These are phyloP conservation scores for Agrochola lota DNA, from an alignment of 2,888 invertebrate genomes.

Conservation along the genomic window DNA sequence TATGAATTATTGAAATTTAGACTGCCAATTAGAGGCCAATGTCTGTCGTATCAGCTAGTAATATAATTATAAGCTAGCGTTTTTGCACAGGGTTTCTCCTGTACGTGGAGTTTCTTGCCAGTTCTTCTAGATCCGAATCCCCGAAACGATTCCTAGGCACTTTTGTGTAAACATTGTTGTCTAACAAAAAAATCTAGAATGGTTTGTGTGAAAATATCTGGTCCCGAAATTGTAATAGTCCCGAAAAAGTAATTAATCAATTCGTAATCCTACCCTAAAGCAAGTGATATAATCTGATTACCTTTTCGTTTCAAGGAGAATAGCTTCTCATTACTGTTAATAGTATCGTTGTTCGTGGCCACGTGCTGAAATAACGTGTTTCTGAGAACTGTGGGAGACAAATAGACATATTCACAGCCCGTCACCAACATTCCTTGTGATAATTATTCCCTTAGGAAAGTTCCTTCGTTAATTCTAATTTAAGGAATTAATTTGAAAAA, in stretches of 20 bases:
- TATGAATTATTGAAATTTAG: no score
- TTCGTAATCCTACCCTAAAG: conserved; percentile 1
- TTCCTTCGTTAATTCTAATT: not conserved
- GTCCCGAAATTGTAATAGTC: not conserved
- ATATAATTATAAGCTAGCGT: not conserved
- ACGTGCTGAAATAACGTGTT: conserved; percentile 39
- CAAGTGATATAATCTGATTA: conserved; percentile 3
- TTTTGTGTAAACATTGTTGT: not conserved
- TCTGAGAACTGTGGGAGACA: conserved; percentile 1
- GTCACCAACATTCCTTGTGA: conserved; percentile 14
- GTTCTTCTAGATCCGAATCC: not conserved
- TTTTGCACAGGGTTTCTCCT: not conserved
- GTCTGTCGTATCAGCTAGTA: not conserved
- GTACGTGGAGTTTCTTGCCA: not conserved
- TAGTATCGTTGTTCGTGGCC: not conserved
- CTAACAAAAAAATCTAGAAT: not conserved
- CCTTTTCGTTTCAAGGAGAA: conserved; percentile 21
- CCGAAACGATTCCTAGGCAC: not conserved
- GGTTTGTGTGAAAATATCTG: not conserved
- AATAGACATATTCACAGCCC: not conserved
- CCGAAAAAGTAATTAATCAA: conserved; percentile 8
- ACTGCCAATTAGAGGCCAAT: no score
- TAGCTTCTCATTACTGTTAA: conserved; percentile 13
- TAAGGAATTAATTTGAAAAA: no score
- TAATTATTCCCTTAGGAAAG: conserved; percentile 5